Percentiles rank a stretch among this genome's conserved stretches.
phyloP scores from a whole-genome alignment of 2,888 invertebrate genomes.

The Cerastoderma edule region DNA sequence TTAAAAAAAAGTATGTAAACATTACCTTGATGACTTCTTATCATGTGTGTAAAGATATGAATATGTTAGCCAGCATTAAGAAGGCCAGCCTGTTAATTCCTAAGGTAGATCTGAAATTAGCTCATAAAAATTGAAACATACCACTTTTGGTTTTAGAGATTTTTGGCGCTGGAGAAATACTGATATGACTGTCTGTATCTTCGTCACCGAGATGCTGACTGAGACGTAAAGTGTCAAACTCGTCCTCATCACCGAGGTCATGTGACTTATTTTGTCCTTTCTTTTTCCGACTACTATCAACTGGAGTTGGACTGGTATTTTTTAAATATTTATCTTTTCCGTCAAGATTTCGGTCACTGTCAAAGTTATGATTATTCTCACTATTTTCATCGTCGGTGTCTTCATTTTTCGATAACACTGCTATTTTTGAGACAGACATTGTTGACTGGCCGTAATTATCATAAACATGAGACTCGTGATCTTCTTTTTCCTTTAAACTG shows the following conservation, averaged over 20 bases:
- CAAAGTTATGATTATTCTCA: background rate
- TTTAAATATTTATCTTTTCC: slow-evolving; percentile 11
- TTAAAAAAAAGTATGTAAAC: too few relatives aligned
- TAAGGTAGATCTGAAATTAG: too few relatives aligned
- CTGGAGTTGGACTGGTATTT: background rate
- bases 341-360: slow-evolving; percentile 1
- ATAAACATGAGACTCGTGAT: background rate
- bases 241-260: slow-evolving; percentile 37
- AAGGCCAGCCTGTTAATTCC: too few relatives aligned
- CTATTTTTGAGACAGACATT: slow-evolving; percentile 46
- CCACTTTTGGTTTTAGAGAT: too few relatives aligned
- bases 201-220: slow-evolving; percentile 55
- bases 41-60: too few relatives aligned
- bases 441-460: slow-evolving; percentile 18
- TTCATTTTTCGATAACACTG: slow-evolving; percentile 38
- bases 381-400: slow-evolving; percentile 22
- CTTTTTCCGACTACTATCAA: slow-evolving; percentile 23
- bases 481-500: background rate
- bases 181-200: background rate
- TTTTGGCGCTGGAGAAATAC: background rate
- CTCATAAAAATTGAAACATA: too few relatives aligned
- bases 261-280: slow-evolving; percentile 30
- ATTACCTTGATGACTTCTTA: too few relatives aligned
- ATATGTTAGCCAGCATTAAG: too few relatives aligned
- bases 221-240: slow-evolving; percentile 55